These are phyloP conservation scores for Sialis lutaria DNA, from an alignment of 2,888 invertebrate species.

Conservation along the genomic window DNA sequence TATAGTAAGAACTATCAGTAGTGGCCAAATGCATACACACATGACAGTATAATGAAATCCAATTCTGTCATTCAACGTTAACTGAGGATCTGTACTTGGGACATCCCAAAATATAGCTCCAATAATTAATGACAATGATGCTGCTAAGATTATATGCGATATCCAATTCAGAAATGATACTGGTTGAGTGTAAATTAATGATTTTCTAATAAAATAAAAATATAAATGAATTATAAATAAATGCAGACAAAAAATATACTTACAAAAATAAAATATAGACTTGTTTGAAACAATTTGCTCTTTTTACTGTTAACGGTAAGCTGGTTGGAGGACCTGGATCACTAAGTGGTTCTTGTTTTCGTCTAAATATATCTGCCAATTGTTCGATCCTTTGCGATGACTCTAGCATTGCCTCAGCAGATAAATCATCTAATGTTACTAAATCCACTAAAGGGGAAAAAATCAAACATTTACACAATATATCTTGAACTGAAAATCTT, in stretches of 20 bases:
- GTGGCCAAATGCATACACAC: conserved; percentile 62
- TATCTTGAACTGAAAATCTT: not conserved
- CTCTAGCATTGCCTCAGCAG: conserved; percentile 86
- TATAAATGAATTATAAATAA: conserved; percentile 11
- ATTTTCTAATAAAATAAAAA: conserved; percentile 28
- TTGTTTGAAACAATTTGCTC: conserved; percentile 50
- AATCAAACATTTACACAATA: not conserved
- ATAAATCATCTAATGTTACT: conserved; percentile 83
- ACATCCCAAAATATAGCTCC: conserved; percentile 86
- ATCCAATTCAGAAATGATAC: conserved; percentile 66
- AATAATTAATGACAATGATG: conserved; percentile 63
- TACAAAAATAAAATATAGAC: conserved; percentile 48
- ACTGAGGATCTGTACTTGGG: conserved; percentile 54
- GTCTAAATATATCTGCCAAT: conserved; percentile 63
- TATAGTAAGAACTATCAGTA: conserved; percentile 44
- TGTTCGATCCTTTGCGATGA: conserved; percentile 87
- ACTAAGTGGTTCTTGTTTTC: conserved; percentile 41
- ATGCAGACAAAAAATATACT: conserved; percentile 14
- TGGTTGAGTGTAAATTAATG: conserved; percentile 67
- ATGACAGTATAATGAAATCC: conserved; percentile 78
- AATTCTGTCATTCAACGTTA: conserved; percentile 56
- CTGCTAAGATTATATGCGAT: conserved; percentile 59
- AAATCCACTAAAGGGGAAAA: conserved; percentile 61
- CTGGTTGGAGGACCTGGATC: conserved; percentile 68
- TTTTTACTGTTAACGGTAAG: conserved; percentile 44